Evolutionary conservation across 2,113 vertebrate species (phyloP), one percentile per base, ranked within the genome.

Genomic region (Anguilla japonica): DNA sequence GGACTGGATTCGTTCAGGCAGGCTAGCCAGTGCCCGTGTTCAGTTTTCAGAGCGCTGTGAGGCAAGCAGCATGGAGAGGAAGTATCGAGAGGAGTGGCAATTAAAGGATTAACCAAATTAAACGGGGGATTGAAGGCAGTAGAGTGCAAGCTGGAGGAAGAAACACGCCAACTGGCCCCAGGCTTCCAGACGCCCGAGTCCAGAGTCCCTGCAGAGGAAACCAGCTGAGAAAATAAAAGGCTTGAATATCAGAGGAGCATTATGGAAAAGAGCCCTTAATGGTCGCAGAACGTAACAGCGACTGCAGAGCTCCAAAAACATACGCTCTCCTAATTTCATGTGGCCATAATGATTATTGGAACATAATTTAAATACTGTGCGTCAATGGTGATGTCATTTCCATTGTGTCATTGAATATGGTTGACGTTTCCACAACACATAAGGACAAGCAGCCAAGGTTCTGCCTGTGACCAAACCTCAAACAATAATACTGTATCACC

Each of bases 1-100:
- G 60, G 60, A 67, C 60, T 26, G 5, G 22, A 1, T 20, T 26
- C 60, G 20, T 2, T 26, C 60, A 67, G 60, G 60, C 60, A 67
- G 18, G 56, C 14, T 15, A 14, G 56, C 0, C 56, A 22, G 6
- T 9, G 9, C 6, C 63, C 63, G 26, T 9, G 26, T 3, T 71
- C 20, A 71, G 2, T 9, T n/a, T 26, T n/a, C 22, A 71, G 26
- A 71, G 63, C 57, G 2, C 63, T 71, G 63, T 22, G 29, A 84
- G 82, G 84, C 91, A 40, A 90, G 85, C 88, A 80, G 67, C 46
- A 34, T 13, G 71, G 8, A n/a, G 26, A 71, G 63, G 22, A n/a
- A n/a, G n/a, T 20, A 75, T 15, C 34, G 53, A 53, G 16, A 63
- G 26, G 40, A 84, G 83, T 41, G 41, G 83, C 83, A 63, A 84